Conservation (phyloP, 2,797 vertebrate genomes). For the Strix occidentalis region DNA sequence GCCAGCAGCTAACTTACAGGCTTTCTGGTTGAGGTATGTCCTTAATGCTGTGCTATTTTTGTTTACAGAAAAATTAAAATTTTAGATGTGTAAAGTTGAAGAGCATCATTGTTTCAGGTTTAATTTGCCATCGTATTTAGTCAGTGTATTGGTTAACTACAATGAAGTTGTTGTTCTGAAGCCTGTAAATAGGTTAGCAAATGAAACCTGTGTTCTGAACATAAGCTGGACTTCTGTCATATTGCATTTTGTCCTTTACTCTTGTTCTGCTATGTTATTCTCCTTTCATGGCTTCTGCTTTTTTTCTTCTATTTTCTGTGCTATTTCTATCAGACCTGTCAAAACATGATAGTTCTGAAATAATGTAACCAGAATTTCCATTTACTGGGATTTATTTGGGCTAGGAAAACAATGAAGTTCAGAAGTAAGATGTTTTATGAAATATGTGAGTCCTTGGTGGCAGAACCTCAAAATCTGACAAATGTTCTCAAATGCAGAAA, state of each 20-base stretch:
- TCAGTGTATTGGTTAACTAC: not conserved
- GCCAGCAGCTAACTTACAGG: not conserved
- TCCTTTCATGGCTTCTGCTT: not conserved
- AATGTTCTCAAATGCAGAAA: not conserved
- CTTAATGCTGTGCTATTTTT: not conserved
- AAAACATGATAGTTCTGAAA: not conserved
- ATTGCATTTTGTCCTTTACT: not conserved
- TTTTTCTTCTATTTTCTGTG: not conserved
- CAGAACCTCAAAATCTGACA: not conserved
- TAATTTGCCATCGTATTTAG: not conserved
- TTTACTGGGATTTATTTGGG: not conserved
- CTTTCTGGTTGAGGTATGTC: not conserved
- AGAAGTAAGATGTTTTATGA: not conserved
- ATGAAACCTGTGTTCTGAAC: not conserved
- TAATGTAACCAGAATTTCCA: not conserved
- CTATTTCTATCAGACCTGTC: not conserved
- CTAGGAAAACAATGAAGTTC: not conserved
- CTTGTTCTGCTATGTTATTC: not conserved
- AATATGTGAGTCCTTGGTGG: not conserved
- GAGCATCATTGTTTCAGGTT: not conserved
- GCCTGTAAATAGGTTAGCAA: not conserved
- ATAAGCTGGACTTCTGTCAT: not conserved
- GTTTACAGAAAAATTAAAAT: not conserved
- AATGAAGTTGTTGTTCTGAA: not conserved
- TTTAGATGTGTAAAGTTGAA: not conserved